Evolutionary conservation across 2,113 vertebrate genomes (phyloP).

Genomic region (Chamaetylas fuelleborni): DNA sequence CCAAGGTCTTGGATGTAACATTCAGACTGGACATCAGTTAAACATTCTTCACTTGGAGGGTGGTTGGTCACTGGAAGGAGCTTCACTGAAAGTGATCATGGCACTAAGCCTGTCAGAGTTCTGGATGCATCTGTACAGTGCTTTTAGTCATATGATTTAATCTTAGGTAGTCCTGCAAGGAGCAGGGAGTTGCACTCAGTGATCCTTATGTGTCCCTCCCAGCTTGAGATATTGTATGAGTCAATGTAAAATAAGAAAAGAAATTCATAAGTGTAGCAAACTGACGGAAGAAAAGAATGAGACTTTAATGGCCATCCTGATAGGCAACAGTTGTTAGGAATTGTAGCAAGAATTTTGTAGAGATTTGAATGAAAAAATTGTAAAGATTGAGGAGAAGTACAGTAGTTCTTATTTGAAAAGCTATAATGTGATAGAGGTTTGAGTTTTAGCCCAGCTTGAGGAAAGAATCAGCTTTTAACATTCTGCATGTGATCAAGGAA

Average conservation of each 20-base stretch:
- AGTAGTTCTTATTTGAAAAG: neutral
- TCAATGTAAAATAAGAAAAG: neutral
- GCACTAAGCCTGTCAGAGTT: neutral
- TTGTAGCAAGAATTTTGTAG: neutral
- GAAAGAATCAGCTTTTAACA: neutral
- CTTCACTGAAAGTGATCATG: neutral
- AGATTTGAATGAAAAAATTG: neutral
- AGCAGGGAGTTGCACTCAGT: neutral
- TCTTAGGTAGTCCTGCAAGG: neutral
- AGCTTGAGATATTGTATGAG: neutral
- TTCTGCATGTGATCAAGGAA: neutral
- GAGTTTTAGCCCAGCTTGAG: neutral
- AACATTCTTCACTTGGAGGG: neutral
- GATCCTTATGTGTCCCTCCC: neutral
- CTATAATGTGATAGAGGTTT: neutral
- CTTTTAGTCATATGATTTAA: neutral
- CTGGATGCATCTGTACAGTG: neutral
- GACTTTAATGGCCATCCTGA: neutral
- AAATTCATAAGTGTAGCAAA: neutral
- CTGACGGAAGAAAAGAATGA: neutral
- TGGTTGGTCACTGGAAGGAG: neutral
- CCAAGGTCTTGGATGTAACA: neutral
- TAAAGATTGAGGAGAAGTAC: neutral
- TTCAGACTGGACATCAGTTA: neutral
- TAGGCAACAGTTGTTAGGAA: neutral